These are phyloP conservation scores for Tautogolabrus adspersus DNA, from an alignment of 2,113 vertebrate genomes.

Conservation along the genomic window DNA sequence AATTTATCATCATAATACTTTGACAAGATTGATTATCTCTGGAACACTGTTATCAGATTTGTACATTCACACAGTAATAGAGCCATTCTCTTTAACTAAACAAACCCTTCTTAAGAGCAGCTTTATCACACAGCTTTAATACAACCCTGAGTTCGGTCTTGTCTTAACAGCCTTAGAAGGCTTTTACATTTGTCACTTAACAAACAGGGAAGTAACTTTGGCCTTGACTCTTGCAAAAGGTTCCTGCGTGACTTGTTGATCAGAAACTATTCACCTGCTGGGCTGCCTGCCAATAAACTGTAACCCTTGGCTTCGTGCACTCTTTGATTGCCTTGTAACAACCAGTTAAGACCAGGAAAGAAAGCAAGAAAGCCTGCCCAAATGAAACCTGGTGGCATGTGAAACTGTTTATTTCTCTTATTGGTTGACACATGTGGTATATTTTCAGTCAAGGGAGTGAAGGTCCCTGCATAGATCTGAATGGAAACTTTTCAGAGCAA, in stretches of 20 bases:
- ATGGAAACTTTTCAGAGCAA: not conserved
- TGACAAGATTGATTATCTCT: not conserved
- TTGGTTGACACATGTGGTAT: not conserved
- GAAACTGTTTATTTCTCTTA: not conserved
- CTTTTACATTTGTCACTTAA: not conserved
- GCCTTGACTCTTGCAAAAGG: not conserved
- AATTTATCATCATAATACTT: slow-evolving; percentile 11
- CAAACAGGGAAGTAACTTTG: slow-evolving; percentile 7
- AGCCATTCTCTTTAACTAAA: not conserved
- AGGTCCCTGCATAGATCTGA: slow-evolving; percentile 63
- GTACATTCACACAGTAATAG: slow-evolving; percentile 1
- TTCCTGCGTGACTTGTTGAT: slow-evolving; percentile 12
- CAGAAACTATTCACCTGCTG: not conserved
- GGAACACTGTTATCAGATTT: not conserved
- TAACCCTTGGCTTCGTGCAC: not conserved
- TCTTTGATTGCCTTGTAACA: not conserved
- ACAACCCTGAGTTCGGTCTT: slow-evolving; percentile 19
- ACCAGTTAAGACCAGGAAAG: not conserved
- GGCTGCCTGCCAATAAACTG: not conserved
- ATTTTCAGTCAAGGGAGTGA: not conserved
- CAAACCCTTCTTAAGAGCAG: slow-evolving; percentile 10
- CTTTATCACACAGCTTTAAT: not conserved
- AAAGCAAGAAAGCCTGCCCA: not conserved
- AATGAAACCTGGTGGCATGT: not conserved
- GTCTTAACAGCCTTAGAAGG: not conserved